A percentile compares a stretch with the other conserved stretches of the same genome.
These are phyloP conservation scores for Circaetus cinerascens DNA, from an alignment of 2,113 vertebrate genomes.

Conservation along the genomic window DNA sequence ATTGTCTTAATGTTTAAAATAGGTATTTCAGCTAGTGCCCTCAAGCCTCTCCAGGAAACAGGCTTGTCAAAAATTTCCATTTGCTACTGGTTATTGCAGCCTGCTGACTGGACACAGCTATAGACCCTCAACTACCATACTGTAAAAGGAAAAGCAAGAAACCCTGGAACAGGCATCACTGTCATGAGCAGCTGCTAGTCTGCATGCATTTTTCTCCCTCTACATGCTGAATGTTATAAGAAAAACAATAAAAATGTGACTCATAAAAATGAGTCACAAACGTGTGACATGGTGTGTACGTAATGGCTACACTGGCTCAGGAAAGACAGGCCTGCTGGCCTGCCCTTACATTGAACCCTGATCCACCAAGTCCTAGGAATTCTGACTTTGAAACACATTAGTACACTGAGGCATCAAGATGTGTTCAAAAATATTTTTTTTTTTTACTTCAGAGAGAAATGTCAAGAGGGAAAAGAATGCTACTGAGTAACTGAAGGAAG, in stretches of 20 bases:
- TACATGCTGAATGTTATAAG: background rate
- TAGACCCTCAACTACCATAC: background rate
- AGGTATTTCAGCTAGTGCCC: background rate
- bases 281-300: accelerated
- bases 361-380: background rate
- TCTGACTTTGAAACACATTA: background rate
- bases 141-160: background rate
- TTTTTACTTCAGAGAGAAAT: background rate
- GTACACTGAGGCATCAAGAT: background rate
- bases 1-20: background rate
- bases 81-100: background rate
- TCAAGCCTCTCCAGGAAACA: background rate
- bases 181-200: background rate
- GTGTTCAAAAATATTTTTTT: background rate
- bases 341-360: background rate
- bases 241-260: background rate
- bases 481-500: background rate
- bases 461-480: background rate
- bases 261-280: background rate
- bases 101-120: background rate
- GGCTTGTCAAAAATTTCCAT: background rate
- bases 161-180: background rate
- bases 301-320: background rate
- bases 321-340: background rate
- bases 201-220: background rate